A percentile compares a stretch with the other conserved stretches of the same genome.
Conservation (phyloP, 2,797 vertebrate species). For the Enteromius unitaeniatus region DNA sequence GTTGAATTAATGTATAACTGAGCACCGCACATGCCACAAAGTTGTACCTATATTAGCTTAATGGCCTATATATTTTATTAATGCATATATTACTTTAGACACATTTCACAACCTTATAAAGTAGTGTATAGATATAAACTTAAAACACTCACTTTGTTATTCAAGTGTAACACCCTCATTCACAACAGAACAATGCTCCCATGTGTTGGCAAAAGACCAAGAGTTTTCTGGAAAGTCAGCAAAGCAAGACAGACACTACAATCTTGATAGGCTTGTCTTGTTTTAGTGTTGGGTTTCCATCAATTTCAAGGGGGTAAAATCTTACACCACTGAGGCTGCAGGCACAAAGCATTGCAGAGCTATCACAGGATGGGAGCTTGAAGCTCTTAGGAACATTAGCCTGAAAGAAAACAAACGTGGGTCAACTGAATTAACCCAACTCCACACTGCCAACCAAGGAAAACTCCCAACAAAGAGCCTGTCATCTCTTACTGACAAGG, state of each 20-base stretch:
- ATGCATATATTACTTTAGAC: not conserved
- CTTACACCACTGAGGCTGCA: slow-evolving; percentile 67
- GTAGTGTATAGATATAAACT: not conserved
- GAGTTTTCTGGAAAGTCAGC: slow-evolving; percentile 42
- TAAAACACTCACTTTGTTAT: not conserved
- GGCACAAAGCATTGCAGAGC: slow-evolving; percentile 66
- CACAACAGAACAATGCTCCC: slow-evolving; percentile 27
- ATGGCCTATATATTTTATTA: not conserved
- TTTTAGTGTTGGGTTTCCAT: slow-evolving; percentile 67
- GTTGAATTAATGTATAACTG: slow-evolving; percentile 22
- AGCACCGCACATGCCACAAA: not conserved
- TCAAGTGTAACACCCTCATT: slow-evolving; percentile 10
- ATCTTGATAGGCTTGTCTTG: slow-evolving; percentile 67
- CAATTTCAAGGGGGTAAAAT: slow-evolving; percentile 62
- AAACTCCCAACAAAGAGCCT: slow-evolving; percentile 47
- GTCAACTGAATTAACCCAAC: slow-evolving; percentile 61
- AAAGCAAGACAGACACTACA: slow-evolving; percentile 54
- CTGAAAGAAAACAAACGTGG: slow-evolving; percentile 52
- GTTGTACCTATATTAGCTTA: not conserved
- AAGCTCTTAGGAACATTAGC: slow-evolving; percentile 59
- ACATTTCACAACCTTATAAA: not conserved
- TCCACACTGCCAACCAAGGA: slow-evolving; percentile 53
- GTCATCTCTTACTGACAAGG: slow-evolving; percentile 42
- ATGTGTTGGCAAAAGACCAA: slow-evolving; percentile 29
- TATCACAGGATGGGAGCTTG: slow-evolving; percentile 64